Evolutionary conservation across 2,888 invertebrate genomes (phyloP), one percentile per base, ranked within the genome.

Genomic region (Dynastes tityus): DNA sequence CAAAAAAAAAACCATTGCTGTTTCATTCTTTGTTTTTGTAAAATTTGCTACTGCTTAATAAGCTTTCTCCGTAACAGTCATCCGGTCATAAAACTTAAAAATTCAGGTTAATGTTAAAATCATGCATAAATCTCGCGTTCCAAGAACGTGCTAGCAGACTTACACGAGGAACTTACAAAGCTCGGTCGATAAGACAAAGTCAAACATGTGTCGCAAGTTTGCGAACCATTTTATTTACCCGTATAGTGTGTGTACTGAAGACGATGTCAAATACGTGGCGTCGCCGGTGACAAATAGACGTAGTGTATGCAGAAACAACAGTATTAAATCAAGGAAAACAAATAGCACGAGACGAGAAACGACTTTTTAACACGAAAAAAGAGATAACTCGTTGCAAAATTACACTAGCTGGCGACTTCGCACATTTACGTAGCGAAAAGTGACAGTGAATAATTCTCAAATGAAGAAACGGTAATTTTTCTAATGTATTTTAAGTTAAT

Each of bases 41-140:
- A 61, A 61, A 61, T 27, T 27, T n/a, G 1, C 8, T 6, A 8
- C 64, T 64, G 2, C n/a, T 64, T 64, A 64, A n/a, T 27, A n/a
- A 11, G 65, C 65, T 65, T 65, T 40, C 37, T 32, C 40, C 40
- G 13, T 16, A 32, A 16, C 32, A 40, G 40, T 40, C 37, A 65
- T 40, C 65, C 45, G 65, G n/a, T n/a, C 40, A 37, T 65, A 40
- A 65, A 65, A 65, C 11, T 32, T 13, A 65, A 65, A 65, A 65
- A 65, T 65, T 65, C 40, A 65, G 65, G 65, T 65, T 65, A 65
- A 32, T 65, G 32, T 65, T 65, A 37, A 63, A 45, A 45, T 45
- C 45, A 45, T 8, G n/a, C 53, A 53, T 53, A 53, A 53, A 53
- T 53, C 53, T 53, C 53, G n/a, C n/a, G n/a, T 53, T n/a, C 53